Evolutionary conservation across 53 echinoderm and acorn worm genomes (phyloP), one percentile per base, ranked within the genome.

Genomic region (Actinopyga echinites): DNA sequence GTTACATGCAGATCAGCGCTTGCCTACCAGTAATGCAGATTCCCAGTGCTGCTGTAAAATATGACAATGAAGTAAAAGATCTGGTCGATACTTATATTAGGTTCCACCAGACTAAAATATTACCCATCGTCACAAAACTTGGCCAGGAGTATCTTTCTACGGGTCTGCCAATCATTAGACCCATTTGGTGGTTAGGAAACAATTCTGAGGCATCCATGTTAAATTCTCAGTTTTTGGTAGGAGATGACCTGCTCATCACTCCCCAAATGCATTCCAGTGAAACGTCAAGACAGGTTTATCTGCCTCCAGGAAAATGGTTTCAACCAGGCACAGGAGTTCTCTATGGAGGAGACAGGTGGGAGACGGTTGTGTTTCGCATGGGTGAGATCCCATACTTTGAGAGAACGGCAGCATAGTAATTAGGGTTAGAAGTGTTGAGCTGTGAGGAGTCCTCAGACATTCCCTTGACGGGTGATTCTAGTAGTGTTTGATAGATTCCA

Each of bases 21-120:
- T 99, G 94, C 81, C 83, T 99, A 6, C 99, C 99, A 0, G 87
- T 92, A 65, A 94, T 99, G 94, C 91, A 92, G 56, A 92, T 99
- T 56, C 90, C 89, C 12, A 64, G 87, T 12, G 86, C 87, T 17
- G 56, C 89, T 17, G 89, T 89, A 65, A 83, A 90, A 32, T 95
- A 92, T 52, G 91, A 90, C 31, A 53, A 65, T 1, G 89, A 89
- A 13, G 87, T 86, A 4, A 85, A 78, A 19, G 49, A 60, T 5
- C 84, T 91, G 31, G 75, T 92, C 5, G 57, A 87, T 8, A 37
- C 32, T 9, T 92, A 92, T 86, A 89, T 99, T 29, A 22, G 58
- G 0, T 99, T 99, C 57, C 99, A 99, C 62, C 45, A 61, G 34
- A 35, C 83, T 15, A 57, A 60, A 21, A 80, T 94, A 34, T 65